Conservation (phyloP, 2,888 invertebrate genomes). For the Hirudinaria manillensis region DNA sequence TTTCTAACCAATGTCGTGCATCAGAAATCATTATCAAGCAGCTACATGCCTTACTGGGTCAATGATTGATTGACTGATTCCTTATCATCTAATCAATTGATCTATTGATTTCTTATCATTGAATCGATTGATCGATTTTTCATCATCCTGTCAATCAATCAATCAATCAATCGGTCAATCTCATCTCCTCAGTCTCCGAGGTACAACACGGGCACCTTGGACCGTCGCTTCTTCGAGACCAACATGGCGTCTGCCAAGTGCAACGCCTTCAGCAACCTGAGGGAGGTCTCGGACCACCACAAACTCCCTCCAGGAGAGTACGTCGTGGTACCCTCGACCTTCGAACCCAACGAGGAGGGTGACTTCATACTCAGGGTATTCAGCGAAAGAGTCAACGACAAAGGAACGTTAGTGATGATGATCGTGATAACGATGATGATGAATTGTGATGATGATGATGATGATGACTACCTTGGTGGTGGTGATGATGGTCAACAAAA, state of each 20-base stretch:
- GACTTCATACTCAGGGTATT: slow-evolving; percentile 88
- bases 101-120: too few species aligned
- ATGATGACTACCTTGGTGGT: background rate
- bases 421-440: background rate
- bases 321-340: slow-evolving; percentile 89
- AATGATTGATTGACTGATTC: too few species aligned
- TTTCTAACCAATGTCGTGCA: too few species aligned
- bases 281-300: slow-evolving; percentile 84
- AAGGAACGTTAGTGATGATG: slow-evolving; percentile 28
- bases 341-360: slow-evolving; percentile 88
- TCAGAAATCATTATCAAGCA: too few species aligned
- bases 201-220: slow-evolving; percentile 35
- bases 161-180: too few species aligned
- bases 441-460: slow-evolving; percentile 1
- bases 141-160: too few species aligned
- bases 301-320: slow-evolving; percentile 85
- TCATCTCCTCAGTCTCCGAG: slow-evolving; percentile 33
- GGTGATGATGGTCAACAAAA: slow-evolving; percentile 66
- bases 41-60: too few species aligned
- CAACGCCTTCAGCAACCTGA: slow-evolving; percentile 73
- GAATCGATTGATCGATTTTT: too few species aligned
- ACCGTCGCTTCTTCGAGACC: slow-evolving; percentile 36
- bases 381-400: slow-evolving; percentile 64
- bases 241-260: slow-evolving; percentile 33
- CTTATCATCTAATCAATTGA: too few species aligned